Evolutionary conservation across 2,797 vertebrate genomes (phyloP).

Genomic region (Orestias chungarensis): DNA sequence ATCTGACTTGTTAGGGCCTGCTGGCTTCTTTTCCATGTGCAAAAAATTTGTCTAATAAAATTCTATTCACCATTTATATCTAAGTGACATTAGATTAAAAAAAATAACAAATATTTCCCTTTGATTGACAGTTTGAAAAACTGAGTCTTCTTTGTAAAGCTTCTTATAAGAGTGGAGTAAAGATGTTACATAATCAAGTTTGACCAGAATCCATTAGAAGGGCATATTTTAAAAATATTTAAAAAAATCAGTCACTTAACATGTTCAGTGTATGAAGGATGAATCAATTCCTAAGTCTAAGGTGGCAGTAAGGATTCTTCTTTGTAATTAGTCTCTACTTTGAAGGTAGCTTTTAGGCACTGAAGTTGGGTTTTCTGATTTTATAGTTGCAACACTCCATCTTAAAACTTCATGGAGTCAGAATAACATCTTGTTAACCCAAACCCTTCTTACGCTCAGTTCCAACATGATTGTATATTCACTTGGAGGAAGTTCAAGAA

Average conservation of each 20-base stretch:
- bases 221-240: neutral
- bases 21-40: conserved; percentile 24
- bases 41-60: conserved; percentile 61
- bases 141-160: conserved; percentile 4
- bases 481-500: too few relatives aligned
- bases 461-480: too few relatives aligned
- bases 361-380: neutral
- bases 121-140: conserved; percentile 23
- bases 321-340: too few relatives aligned
- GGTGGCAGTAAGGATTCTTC: neutral
- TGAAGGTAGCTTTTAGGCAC: too few relatives aligned
- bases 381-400: neutral
- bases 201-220: neutral
- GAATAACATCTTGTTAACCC: neutral
- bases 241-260: neutral
- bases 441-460: neutral
- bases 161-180: conserved; percentile 17
- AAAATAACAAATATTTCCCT: conserved; percentile 25
- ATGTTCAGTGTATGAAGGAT: neutral
- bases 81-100: conserved; percentile 41
- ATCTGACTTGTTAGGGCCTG: conserved; percentile 41
- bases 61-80: conserved; percentile 47
- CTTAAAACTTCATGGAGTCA: neutral
- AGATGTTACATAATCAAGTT: neutral
- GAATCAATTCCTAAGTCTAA: neutral